These are phyloP conservation scores for Cirrhinus molitorella DNA, from an alignment of 2,797 vertebrate genomes.

Conservation along the genomic window DNA sequence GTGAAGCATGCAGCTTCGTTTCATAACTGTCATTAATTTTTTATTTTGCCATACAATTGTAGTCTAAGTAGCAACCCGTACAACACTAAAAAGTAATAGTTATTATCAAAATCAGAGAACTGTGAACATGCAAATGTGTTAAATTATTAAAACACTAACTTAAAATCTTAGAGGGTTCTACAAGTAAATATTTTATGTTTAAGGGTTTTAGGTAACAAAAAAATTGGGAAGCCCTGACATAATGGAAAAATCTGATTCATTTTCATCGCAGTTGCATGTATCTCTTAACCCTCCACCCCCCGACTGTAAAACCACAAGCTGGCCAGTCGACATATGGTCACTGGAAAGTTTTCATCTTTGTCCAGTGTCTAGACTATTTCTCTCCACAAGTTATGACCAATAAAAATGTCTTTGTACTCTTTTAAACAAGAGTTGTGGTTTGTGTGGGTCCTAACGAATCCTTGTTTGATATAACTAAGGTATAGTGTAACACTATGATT, in stretches of 20 bases:
- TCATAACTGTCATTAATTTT: no score
- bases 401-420: background rate
- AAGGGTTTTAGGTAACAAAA: background rate
- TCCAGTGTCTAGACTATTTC: background rate
- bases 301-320: no score
- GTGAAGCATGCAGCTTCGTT: no score
- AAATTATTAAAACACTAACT: background rate
- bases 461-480: constrained; percentile 1
- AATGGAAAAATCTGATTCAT: background rate
- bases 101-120: no score
- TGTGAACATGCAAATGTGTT: background rate
- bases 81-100: no score
- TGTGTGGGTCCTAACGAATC: constrained; percentile 5
- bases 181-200: no score
- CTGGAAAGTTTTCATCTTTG: background rate
- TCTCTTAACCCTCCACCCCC: background rate
- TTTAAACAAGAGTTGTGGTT: background rate
- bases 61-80: no score
- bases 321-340: no score
- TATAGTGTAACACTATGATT: constrained; percentile 27
- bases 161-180: no score
- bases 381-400: background rate
- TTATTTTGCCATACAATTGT: no score
- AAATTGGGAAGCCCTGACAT: background rate
- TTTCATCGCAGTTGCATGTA: background rate